Evolutionary conservation across 2,797 vertebrate genomes (phyloP).

Genomic region (Rhadinocentrus ornatus): DNA sequence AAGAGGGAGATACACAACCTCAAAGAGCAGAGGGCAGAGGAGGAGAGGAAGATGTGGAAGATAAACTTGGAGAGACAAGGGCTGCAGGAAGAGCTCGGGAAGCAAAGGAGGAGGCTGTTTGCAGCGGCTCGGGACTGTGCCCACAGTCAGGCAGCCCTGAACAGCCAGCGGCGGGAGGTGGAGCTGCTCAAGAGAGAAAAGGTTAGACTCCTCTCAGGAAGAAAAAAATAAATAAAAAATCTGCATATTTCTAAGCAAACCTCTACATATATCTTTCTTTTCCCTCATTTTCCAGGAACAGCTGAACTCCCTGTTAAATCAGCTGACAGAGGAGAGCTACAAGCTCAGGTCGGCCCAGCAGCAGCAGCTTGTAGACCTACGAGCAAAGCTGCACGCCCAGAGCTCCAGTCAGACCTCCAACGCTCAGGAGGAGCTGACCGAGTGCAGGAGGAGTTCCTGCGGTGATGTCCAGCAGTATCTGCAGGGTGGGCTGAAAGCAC

Average conservation of each 20-base stretch:
- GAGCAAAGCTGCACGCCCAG: conserved; percentile 69
- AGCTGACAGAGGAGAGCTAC: conserved; percentile 84
- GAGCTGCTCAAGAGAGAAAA: conserved; percentile 80
- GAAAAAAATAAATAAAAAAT: background rate
- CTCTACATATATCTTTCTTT: background rate
- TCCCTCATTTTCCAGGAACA: conserved; percentile 68
- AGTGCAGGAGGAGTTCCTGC: conserved; percentile 84
- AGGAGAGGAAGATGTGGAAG: conserved; percentile 84
- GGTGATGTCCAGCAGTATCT: conserved; percentile 90
- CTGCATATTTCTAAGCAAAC: background rate
- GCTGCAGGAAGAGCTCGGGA: conserved; percentile 85
- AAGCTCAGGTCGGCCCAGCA: conserved; percentile 83
- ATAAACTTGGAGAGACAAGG: conserved; percentile 88
- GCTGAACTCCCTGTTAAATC: conserved; percentile 80
- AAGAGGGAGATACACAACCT: conserved; percentile 83
- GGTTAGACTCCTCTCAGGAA: conserved; percentile 61
- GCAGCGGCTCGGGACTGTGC: conserved; percentile 87
- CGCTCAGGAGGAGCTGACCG: conserved; percentile 84
- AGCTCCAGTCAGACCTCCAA: conserved; percentile 65
- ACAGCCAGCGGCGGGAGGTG: conserved; percentile 83
- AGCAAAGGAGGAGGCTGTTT: conserved; percentile 89
- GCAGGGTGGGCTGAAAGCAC: conserved; percentile 83
- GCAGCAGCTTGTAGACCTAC: conserved; percentile 76
- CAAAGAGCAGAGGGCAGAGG: conserved; percentile 72
- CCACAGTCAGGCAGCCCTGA: conserved; percentile 86